Evolutionary conservation across 35 echinoderm and acorn worm genomes (phyloP).

Genomic region (Strongylocentrotus purpuratus): DNA sequence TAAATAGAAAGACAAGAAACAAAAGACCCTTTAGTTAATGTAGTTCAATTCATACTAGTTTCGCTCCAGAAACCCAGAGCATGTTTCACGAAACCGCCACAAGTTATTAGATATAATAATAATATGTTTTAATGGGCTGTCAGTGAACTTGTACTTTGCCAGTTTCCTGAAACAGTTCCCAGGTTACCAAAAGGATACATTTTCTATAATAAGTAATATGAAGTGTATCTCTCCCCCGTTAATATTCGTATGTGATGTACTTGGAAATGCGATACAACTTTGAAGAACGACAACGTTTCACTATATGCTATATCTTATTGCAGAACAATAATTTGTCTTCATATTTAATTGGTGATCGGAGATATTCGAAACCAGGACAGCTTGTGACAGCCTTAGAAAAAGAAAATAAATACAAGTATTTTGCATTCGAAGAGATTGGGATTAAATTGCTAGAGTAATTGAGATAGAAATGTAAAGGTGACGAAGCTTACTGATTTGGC

Average conservation of each 20-base stretch:
- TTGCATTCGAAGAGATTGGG: neutral
- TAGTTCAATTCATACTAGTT: neutral
- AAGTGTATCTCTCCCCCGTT: neutral
- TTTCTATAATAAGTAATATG: neutral
- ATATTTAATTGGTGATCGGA: neutral
- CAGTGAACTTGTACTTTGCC: too few species aligned
- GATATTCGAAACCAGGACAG: neutral
- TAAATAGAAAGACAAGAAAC: neutral
- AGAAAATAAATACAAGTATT: neutral
- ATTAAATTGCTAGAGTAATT: too few species aligned
- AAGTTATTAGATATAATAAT: neutral
- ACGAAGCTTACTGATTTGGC: slow-evolving; percentile 58
- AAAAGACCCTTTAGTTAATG: neutral
- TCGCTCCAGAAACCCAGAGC: neutral
- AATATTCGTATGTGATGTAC: neutral
- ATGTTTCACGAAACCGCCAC: neutral
- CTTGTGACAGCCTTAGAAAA: neutral
- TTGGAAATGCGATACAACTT: too few species aligned
- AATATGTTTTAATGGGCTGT: too few species aligned
- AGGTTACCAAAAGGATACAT: too few species aligned
- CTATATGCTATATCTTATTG: neutral
- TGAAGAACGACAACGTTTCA: neutral
- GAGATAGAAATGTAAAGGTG: too few species aligned
- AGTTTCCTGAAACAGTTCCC: too few species aligned
- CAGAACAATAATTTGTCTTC: neutral